A percentile compares a stretch with the other conserved stretches of the same genome.
phyloP scores from a whole-genome alignment of 2,888 invertebrate species.

The Nomada lathburiana region DNA sequence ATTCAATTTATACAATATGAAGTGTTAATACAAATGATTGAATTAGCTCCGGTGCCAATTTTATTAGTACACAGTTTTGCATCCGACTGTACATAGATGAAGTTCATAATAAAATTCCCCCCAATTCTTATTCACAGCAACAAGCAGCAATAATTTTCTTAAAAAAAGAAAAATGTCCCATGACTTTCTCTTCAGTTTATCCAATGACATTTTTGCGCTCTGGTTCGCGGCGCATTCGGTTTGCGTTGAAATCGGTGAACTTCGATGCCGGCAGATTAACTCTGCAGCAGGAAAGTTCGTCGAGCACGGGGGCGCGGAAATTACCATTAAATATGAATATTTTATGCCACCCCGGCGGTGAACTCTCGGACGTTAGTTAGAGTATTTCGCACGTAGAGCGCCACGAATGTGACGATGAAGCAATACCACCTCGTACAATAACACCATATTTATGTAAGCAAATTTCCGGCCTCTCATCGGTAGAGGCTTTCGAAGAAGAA shows the following conservation, averaged over 20 bases:
- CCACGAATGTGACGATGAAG: conserved; percentile 54
- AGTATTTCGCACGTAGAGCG: conserved; percentile 42
- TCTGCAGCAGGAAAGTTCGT: conserved; percentile 40
- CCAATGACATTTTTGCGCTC: conserved; percentile 1
- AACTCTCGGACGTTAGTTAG: conserved; percentile 60
- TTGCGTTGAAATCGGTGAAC: conserved; percentile 31
- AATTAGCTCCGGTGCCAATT: no score
- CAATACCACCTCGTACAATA: conserved; percentile 70
- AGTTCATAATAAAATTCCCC: no score
- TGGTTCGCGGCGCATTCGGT: conserved; percentile 9
- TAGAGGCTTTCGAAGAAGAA: conserved; percentile 75
- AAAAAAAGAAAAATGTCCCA: not conserved
- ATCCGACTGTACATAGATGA: no score
- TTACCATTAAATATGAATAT: conserved; percentile 66
- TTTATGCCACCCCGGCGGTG: conserved; percentile 47
- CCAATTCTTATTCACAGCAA: no score
- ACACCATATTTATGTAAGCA: conserved; percentile 77
- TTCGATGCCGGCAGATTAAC: conserved; percentile 33
- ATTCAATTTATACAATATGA: no score
- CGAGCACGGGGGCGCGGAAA: conserved; percentile 36
- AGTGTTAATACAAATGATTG: no score
- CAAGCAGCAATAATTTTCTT: no score
- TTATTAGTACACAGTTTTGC: no score
- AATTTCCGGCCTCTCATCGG: conserved; percentile 71
- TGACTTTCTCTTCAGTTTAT: not conserved